Percentiles rank a stretch among this genome's conserved stretches.
Conservation (phyloP, 2,888 invertebrate species). For the Deilephila porcellus region DNA sequence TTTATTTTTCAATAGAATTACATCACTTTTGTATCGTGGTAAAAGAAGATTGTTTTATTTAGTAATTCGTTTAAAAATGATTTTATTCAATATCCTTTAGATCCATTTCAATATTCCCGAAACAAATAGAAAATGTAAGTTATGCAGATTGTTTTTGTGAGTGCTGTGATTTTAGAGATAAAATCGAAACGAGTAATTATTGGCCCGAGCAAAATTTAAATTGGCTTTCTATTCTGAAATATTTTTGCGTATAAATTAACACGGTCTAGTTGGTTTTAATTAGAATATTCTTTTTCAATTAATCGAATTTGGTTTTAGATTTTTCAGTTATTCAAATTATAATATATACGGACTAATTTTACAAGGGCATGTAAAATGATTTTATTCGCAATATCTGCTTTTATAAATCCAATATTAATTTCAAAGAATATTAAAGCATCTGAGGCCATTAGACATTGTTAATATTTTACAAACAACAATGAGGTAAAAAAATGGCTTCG, state of each 20-base stretch:
- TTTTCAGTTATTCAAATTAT: not conserved
- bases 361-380: not conserved
- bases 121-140: slow-evolving; percentile 25
- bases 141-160: slow-evolving; percentile 27
- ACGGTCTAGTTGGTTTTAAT: slow-evolving; percentile 4
- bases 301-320: not conserved
- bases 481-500: too few relatives aligned
- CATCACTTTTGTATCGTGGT: too few relatives aligned
- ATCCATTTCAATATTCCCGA: slow-evolving; percentile 13
- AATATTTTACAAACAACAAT: too few relatives aligned
- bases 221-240: not conserved
- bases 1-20: too few relatives aligned
- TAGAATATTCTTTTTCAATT: not conserved
- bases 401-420: too few relatives aligned
- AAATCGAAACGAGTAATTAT: slow-evolving; percentile 24
- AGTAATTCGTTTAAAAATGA: not conserved
- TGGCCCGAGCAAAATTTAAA: not conserved
- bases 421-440: too few relatives aligned
- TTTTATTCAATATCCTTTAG: slow-evolving; percentile 10
- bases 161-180: slow-evolving; percentile 12
- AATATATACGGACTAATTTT: not conserved
- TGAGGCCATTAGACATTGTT: too few relatives aligned
- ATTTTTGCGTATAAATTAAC: not conserved
- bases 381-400: too few relatives aligned
- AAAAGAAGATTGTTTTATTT: not conserved